Base-by-base conservation (phyloP, 2,888 invertebrate species). In the Nomada lathburiana region DNA sequence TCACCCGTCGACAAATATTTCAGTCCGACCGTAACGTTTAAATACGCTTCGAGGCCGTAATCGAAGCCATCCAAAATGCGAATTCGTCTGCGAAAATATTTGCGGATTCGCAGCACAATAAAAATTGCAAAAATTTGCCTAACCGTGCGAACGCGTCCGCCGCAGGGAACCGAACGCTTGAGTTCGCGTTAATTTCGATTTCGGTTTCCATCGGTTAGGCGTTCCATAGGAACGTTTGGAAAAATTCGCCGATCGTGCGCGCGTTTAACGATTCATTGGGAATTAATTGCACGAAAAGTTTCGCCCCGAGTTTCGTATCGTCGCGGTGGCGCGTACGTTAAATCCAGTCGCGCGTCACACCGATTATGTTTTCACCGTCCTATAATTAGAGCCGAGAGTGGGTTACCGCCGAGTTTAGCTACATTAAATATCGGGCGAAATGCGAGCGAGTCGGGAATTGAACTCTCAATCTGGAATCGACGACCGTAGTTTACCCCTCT, bases 341-440 rank as follows among this genome's bases (percentile, higher is more conserved):
- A 86, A 87, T 68, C 57, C 74, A 72, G 71, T 77, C 73, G 85
- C 73, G 85, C 82, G 85, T 86, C 80, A 78, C 76, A 64, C 60
- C 85, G 85, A 86, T 86, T 87, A 87, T 85, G 87, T 86, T 86
- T 81, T 86, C 87, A 85, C 76, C 80, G 80, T 78, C 42, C 74
- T 78, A 80, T 87, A 87, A 87, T 88, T 88, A 88, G 82, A 77
- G 80, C 80, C 70, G 86, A 82, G 82, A 82, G 76, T 76, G 82
- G 85, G 76, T 80, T 76, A 84, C 86, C 80, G 57, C 69, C 64
- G 83, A 73, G 76, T 80, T 85, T 68, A 72, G 62, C 69, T 79
- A 76, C 85, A 79, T 87, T 87, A 85, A 87, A 86, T 85, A 86
- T 85, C 74, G 71, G 64, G 13, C 26, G 60, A 59, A 78, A 78